Conservation (phyloP, 2,888 invertebrate genomes). For the Chaetoderma sp. region DNA sequence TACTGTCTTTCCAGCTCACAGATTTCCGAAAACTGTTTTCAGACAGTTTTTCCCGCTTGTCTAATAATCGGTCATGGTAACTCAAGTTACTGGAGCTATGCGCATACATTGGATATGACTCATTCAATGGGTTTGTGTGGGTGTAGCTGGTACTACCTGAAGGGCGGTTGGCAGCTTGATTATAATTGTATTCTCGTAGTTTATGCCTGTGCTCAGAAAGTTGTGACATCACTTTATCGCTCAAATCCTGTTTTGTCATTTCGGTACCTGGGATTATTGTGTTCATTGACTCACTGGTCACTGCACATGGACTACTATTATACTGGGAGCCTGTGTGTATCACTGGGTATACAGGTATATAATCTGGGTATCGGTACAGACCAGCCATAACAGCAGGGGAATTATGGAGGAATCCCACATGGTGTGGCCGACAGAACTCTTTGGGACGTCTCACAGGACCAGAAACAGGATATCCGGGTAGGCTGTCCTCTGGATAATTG, state of each 20-base stretch:
- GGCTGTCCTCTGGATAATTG: slow-evolving; percentile 55
- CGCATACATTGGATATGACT: not conserved
- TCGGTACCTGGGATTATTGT: slow-evolving; percentile 57
- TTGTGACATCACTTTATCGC: slow-evolving; percentile 58
- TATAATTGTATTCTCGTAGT: no score
- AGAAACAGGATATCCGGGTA: slow-evolving; percentile 63
- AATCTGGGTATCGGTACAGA: slow-evolving; percentile 45
- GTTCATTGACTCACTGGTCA: slow-evolving; percentile 44
- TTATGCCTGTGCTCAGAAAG: slow-evolving; percentile 34
- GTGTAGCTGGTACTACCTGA: not conserved
- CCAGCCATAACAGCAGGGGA: slow-evolving; percentile 41
- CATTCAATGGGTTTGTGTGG: not conserved
- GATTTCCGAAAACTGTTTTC: slow-evolving; percentile 53
- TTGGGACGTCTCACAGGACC: slow-evolving; percentile 54
- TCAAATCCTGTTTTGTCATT: slow-evolving; percentile 57
- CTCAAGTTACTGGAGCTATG: no score
- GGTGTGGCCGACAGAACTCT: slow-evolving; percentile 51
- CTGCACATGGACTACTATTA: slow-evolving; percentile 14
- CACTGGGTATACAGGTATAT: slow-evolving; percentile 26
- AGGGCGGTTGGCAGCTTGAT: not conserved
- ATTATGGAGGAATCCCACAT: slow-evolving; percentile 45
- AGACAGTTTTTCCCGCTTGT: slow-evolving; percentile 50
- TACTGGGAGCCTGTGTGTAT: slow-evolving; percentile 19
- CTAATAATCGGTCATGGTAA: slow-evolving; percentile 36
- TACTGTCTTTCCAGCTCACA: slow-evolving; percentile 44